Evolutionary conservation across 2,113 vertebrate genomes (phyloP), one percentile per base, ranked within the genome.

Genomic region (Polypterus senegalus): DNA sequence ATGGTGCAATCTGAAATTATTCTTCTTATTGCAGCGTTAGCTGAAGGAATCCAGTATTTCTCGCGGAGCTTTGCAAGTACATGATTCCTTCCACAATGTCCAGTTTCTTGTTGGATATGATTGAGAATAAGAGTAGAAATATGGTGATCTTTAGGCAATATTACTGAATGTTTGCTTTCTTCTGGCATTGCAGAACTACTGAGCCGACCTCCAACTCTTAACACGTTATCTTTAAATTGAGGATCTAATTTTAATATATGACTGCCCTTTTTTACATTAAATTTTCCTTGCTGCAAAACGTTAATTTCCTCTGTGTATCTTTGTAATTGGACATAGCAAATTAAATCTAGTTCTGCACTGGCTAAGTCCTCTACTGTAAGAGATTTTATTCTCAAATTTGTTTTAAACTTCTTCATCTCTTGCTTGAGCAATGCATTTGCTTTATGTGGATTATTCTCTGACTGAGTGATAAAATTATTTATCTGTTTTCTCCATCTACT

Each of bases 181-280:
- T 61, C 62, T 57, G 65, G 63, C 63, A 67, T 62, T 10, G 65
- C 55, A 4, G 62, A 49, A 46, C 27, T 48, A 44, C 58, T 61
- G 43, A 67, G 9, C 45, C 61, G 56, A 27, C 61, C 65, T 43
- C 68, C 65, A 9, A 70, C 68, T 58, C 49, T 59, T 3, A 66
- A 45, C 3, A 64, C 48, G 49, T 59, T 51, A 4, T 61, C 49
- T 58, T 66, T 11, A 10, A 69, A 61, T 52, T 63, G 61, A n/a
- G 67, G 67, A 57, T 59, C 57, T 58, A 66, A 57, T 46, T 55
- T 69, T 9, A 53, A 52, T 5, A 66, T 47, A 51, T 45, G 7
- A 11, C 67, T 69, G 54, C 48, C 61, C 61, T 63, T 63, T 54
- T 66, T 68, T 57, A 56, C 60, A 55, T 61, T 68, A 27, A 27